Percentiles rank a stretch among this genome's conserved stretches.
These are phyloP conservation scores for Apis dorsata DNA, from an alignment of 1,140 invertebrate species.

Conservation along the genomic window DNA sequence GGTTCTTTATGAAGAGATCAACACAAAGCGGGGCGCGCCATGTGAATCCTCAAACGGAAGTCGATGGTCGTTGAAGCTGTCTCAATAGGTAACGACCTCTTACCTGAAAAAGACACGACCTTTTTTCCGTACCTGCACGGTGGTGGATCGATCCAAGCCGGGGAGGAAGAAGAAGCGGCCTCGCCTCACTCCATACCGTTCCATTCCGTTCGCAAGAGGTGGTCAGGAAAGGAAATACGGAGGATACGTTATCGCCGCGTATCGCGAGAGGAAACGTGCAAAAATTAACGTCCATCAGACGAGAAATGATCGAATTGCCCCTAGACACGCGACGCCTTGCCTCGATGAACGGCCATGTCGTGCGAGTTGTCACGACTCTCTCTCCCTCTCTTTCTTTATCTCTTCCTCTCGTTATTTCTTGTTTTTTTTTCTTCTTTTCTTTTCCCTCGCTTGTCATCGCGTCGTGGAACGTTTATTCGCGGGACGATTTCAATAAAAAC, in stretches of 20 bases:
- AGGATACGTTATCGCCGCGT: constrained; percentile 7
- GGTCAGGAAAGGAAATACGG: background rate
- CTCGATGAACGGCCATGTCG: background rate
- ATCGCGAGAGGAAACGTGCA: constrained; percentile 31
- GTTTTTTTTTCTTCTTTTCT: no score
- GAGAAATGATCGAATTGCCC: constrained; percentile 31
- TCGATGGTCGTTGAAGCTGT: constrained; percentile 48
- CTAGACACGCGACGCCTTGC: constrained; percentile 19
- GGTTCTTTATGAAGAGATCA: constrained; percentile 26
- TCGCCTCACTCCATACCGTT: background rate
- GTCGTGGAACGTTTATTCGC: background rate
- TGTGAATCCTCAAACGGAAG: constrained; percentile 49
- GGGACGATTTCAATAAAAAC: constrained; percentile 28
- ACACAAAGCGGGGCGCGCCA: constrained; percentile 27
- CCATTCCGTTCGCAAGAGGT: background rate
- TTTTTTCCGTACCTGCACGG: constrained; percentile 26
- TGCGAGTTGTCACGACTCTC: background rate
- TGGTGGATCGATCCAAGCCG: background rate
- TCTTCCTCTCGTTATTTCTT: no score
- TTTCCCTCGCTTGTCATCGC: background rate
- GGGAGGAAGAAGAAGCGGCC: background rate
- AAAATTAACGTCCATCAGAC: constrained; percentile 21
- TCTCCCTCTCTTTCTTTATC: background rate
- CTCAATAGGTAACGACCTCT: constrained; percentile 43
- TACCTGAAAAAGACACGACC: constrained; percentile 41